These are phyloP conservation scores for Teleiodes luculella DNA, from an alignment of 2,888 invertebrate species.

Conservation along the genomic window DNA sequence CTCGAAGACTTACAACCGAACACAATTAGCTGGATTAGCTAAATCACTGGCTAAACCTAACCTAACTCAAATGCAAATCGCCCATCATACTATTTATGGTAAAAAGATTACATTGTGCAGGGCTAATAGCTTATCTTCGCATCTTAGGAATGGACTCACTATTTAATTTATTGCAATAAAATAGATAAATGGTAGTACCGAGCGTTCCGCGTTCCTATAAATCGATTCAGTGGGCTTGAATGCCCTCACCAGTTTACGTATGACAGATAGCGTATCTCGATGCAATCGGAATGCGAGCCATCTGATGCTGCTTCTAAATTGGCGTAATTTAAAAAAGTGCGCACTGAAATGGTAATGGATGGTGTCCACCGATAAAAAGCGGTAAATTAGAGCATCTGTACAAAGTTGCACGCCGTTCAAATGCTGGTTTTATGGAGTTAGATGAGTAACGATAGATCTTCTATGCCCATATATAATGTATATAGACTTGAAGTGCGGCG, in stretches of 20 bases:
- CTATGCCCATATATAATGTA: slow-evolving; percentile 5
- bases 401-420: slow-evolving; percentile 3
- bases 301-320: slow-evolving; percentile 41
- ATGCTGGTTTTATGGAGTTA: slow-evolving; percentile 1
- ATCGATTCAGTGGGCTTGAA: slow-evolving; percentile 36
- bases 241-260: slow-evolving; percentile 41
- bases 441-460: slow-evolving; percentile 8
- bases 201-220: slow-evolving; percentile 69
- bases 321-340: slow-evolving; percentile 35
- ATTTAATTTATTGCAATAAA: slow-evolving; percentile 76
- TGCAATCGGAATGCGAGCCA: slow-evolving; percentile 42
- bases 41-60: slow-evolving; percentile 38
- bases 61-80: slow-evolving; percentile 73
- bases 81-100: slow-evolving; percentile 69
- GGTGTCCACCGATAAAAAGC: slow-evolving; percentile 10
- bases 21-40: slow-evolving; percentile 54
- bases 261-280: slow-evolving; percentile 51
- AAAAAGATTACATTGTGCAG: slow-evolving; percentile 76
- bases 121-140: slow-evolving; percentile 63
- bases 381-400: not conserved
- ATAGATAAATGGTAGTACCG: slow-evolving; percentile 64
- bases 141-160: slow-evolving; percentile 63
- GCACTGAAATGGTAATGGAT: slow-evolving; percentile 39
- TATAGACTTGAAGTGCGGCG: not conserved
- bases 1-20: slow-evolving; percentile 40